These are phyloP conservation scores for Lota lota DNA, from an alignment of 2,113 vertebrate genomes.

Conservation along the genomic window DNA sequence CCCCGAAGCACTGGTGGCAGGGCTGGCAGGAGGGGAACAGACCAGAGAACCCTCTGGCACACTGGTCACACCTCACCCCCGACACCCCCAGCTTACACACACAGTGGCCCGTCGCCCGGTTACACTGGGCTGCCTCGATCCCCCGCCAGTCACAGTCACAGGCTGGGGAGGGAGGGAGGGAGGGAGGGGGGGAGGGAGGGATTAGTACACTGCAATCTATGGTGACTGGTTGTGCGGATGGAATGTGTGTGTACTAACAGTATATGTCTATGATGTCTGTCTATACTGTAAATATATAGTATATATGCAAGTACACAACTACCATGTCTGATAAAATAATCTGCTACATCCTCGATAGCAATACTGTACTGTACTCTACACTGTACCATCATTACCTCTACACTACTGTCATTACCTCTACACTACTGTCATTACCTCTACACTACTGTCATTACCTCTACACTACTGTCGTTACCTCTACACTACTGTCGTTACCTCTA, in stretches of 20 bases:
- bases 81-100: slow-evolving; percentile 88
- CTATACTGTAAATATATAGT: too few relatives aligned
- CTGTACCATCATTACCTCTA: neutral
- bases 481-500: too few relatives aligned
- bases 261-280: too few relatives aligned
- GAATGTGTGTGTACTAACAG: too few relatives aligned
- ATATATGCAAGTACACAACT: too few relatives aligned
- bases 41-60: slow-evolving; percentile 90
- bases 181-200: neutral
- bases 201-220: neutral
- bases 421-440: neutral
- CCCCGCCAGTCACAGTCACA: slow-evolving; percentile 92
- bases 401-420: neutral
- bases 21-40: slow-evolving; percentile 88
- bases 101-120: slow-evolving; percentile 86
- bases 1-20: slow-evolving; percentile 94
- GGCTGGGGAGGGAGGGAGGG: slow-evolving; percentile 62
- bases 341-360: too few relatives aligned
- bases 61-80: slow-evolving; percentile 93
- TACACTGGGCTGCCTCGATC: slow-evolving; percentile 84
- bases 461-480: too few relatives aligned
- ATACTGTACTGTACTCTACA: neutral
- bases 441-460: neutral
- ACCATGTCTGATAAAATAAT: too few relatives aligned
- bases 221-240: too few relatives aligned